These are phyloP conservation scores for Caenorhabditis tropicalis DNA, from an alignment of 1,140 invertebrate species.

Conservation along the genomic window DNA sequence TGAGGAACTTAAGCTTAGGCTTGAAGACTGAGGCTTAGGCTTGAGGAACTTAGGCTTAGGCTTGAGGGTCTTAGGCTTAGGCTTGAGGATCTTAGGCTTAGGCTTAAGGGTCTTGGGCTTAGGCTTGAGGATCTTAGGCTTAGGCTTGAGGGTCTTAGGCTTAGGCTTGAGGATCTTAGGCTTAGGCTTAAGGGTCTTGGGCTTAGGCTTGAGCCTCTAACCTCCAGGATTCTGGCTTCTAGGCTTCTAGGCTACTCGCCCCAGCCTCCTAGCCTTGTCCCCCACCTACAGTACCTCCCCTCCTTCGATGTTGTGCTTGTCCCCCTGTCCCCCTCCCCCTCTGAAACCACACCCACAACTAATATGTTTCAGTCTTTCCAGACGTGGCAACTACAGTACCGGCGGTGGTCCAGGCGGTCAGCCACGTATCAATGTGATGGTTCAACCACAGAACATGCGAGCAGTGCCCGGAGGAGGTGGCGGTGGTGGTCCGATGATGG, in stretches of 20 bases:
- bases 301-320: not conserved
- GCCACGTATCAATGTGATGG: constrained; percentile 9
- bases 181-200: too few species aligned
- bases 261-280: too few species aligned
- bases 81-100: too few species aligned
- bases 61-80: too few species aligned
- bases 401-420: not conserved
- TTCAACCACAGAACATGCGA: constrained; percentile 8
- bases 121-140: not conserved
- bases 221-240: not conserved
- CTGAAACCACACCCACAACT: not conserved
- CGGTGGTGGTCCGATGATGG: not conserved
- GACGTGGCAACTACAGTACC: not conserved
- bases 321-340: not conserved
- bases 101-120: too few species aligned
- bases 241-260: too few species aligned
- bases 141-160: not conserved
- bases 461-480: not conserved
- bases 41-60: too few species aligned
- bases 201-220: not conserved
- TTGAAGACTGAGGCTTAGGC: too few species aligned
- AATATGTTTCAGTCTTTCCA: constrained; percentile 1
- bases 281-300: too few species aligned
- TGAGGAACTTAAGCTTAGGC: too few species aligned
- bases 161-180: too few species aligned